Conservation (phyloP, 2,888 invertebrate genomes). For the Phytoseiulus persimilis region DNA sequence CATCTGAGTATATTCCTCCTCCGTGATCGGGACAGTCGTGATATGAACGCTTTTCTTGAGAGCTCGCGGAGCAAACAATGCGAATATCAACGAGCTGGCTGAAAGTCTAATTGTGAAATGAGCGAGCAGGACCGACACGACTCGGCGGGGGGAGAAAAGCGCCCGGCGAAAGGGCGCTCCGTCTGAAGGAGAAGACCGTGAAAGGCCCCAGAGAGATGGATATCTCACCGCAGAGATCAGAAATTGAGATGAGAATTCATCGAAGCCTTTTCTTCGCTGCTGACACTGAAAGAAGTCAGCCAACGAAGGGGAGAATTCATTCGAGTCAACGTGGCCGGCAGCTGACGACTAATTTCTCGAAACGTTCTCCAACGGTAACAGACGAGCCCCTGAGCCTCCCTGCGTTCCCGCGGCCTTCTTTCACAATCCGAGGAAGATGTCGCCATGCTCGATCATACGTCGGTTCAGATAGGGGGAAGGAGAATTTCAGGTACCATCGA, state of each 20-base stretch:
- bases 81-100: not conserved
- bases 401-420: no score
- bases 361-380: not conserved
- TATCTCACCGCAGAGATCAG: not conserved
- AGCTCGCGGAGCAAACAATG: not conserved
- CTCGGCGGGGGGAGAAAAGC: not conserved
- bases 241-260: not conserved
- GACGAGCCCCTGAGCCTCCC: not conserved
- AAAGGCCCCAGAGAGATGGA: not conserved
- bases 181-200: not conserved
- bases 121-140: not conserved
- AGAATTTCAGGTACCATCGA: no score
- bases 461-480: no score
- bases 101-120: not conserved
- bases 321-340: not conserved
- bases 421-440: no score
- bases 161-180: not conserved
- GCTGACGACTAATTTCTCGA: not conserved
- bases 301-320: not conserved
- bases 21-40: no score
- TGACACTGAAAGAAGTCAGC: not conserved
- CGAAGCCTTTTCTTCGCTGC: not conserved
- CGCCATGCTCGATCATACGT: no score
- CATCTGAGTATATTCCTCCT: no score
- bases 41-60: not conserved